phyloP scores from a whole-genome alignment of 2,888 invertebrate species.

The Saturnia pavonia region DNA sequence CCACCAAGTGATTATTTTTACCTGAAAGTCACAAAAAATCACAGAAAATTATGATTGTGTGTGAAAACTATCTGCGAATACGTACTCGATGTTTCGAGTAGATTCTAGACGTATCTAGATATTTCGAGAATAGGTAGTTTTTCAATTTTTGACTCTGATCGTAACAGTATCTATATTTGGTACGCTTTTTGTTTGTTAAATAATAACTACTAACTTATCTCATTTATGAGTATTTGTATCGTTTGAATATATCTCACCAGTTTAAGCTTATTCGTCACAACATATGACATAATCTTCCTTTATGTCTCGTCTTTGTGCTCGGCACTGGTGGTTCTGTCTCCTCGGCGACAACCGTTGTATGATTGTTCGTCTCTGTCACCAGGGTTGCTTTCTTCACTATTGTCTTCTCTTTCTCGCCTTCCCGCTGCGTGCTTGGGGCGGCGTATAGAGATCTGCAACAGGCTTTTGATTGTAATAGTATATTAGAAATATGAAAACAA shows the following conservation, averaged over 20 bases:
- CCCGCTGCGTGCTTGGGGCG: constrained; percentile 61
- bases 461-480: constrained; percentile 63
- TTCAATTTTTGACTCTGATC: no score
- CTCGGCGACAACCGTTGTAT: constrained; percentile 40
- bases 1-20: no score
- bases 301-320: constrained; percentile 58
- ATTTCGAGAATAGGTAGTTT: no score
- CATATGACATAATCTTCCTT: constrained; percentile 72
- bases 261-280: constrained; percentile 79
- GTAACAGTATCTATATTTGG: no score
- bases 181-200: no score
- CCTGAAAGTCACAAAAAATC: no score
- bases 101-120: no score
- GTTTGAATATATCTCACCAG: constrained; percentile 53
- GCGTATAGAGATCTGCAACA: constrained; percentile 79
- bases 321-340: constrained; percentile 35
- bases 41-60: no score
- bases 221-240: no score
- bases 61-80: no score
- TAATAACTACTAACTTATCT: no score
- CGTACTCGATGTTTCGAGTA: no score
- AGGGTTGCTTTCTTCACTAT: constrained; percentile 47
- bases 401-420: constrained; percentile 50
- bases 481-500: constrained; percentile 39
- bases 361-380: constrained; percentile 37